Base-by-base conservation (phyloP, 2,888 invertebrate genomes). In the Rhimphoctona megacephalus region DNA sequence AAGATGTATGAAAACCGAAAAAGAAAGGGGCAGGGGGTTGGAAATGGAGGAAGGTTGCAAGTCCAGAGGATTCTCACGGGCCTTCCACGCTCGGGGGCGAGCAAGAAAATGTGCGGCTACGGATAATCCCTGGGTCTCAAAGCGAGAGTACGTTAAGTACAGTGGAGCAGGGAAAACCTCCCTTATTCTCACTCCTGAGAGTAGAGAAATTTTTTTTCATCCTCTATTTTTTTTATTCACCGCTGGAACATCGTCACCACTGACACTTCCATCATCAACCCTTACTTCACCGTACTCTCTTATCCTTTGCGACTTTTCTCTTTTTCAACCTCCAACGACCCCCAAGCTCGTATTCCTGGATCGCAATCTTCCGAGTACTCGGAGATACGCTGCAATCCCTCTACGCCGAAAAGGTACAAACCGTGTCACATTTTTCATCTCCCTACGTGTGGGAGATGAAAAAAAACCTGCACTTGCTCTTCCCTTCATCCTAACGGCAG, bases 361-460 rank as follows among this genome's bases (percentile, higher is more conserved):
- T 46, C 49, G 87, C 91, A 90, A 91, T 91, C 88, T 88, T 78
- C 85, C 87, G 84, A 91, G 88, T 87, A 89, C 86, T 88, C 79
- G 74, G 87, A 85, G 81, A 91, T 89, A 89, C 90, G 90, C 89
- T 87, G 88, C 89, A 85, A 81, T 83, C 90, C 86, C 81, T 89
- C 69, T 87, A 87, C 87, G 77, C 81, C 86, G 85, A 88, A 89
- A 90, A 89, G 86, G 87, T 78, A 88, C 78, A 78, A 88, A 87
- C 82, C 73, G 87, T 66, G 79, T 39, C 77, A 72, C 80, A 85
- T 88, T 88, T 85, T 87, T 87, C 85, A 83, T 83, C 36, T 25
- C 25, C 64, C 61, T 43, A 72, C 33, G 25, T 39, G 7, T 70
- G 25, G 33, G 30, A 11, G 3, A 49, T 33, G 39, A n/a, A 54